Conservation (phyloP, 2,888 invertebrate species). For the Lithophane leautieri region DNA sequence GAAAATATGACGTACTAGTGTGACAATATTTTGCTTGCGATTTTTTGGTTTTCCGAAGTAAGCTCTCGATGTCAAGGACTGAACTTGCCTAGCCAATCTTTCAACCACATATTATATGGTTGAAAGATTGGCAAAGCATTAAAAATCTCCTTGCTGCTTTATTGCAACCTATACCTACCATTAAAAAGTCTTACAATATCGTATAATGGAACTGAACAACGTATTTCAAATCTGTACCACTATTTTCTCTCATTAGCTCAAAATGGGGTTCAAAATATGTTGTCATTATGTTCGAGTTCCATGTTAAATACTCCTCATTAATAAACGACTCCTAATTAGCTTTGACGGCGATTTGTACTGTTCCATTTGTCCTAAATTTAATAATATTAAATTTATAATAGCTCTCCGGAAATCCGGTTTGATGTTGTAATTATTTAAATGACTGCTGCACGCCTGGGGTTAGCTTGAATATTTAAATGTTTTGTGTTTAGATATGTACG, state of each 20-base stretch:
- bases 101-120: too few relatives aligned
- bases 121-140: too few relatives aligned
- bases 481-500: conserved; percentile 28
- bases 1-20: neutral
- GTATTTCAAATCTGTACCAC: conserved; percentile 16
- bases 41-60: neutral
- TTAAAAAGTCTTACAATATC: conserved; percentile 6
- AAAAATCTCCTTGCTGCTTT: neutral
- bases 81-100: neutral
- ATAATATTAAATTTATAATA: conserved; percentile 46
- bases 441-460: conserved; percentile 11
- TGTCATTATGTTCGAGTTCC: conserved; percentile 20
- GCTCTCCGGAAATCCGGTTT: conserved; percentile 27
- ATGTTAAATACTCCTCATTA: conserved; percentile 44
- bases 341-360: conserved; percentile 43
- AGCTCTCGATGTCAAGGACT: neutral
- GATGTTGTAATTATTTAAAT: conserved; percentile 44
- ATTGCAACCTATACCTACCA: neutral
- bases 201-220: neutral
- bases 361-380: conserved; percentile 53
- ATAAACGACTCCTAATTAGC: conserved; percentile 51
- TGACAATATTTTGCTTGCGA: neutral
- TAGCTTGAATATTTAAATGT: conserved; percentile 19
- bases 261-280: conserved; percentile 15
- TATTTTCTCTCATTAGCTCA: conserved; percentile 17